A percentile compares a stretch with the other conserved stretches of the same genome.
phyloP scores from a whole-genome alignment of 2,113 vertebrate species.

The Podarcis cretensis region DNA sequence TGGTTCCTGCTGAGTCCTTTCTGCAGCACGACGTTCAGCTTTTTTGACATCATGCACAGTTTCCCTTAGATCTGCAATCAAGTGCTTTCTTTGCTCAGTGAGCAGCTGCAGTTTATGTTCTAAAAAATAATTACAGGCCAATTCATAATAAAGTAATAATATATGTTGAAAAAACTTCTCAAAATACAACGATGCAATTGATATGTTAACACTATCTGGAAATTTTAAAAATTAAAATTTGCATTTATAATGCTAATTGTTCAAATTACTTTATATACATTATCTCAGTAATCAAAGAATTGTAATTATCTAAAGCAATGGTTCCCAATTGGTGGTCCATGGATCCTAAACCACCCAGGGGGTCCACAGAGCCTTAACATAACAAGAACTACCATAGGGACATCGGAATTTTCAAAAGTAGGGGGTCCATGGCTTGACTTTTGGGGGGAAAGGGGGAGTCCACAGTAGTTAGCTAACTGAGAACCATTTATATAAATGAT shows the following conservation, averaged over 20 bases:
- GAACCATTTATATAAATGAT: too few species aligned
- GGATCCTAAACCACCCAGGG: too few species aligned
- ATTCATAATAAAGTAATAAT: background rate
- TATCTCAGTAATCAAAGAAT: background rate
- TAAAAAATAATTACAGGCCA: conserved; percentile 17
- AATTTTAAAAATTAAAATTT: background rate
- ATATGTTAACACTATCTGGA: background rate
- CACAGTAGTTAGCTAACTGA: too few species aligned
- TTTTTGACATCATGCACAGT: background rate
- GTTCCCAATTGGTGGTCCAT: too few species aligned
- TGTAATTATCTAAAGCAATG: background rate
- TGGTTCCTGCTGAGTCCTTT: too few species aligned
- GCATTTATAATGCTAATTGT: background rate
- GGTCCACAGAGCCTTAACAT: too few species aligned
- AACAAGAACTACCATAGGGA: too few species aligned
- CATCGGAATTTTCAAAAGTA: too few species aligned
- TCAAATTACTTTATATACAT: background rate
- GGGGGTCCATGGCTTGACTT: too few species aligned
- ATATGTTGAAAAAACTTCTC: background rate
- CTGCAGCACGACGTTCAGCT: background rate
- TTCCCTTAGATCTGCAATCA: background rate
- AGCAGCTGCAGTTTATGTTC: background rate
- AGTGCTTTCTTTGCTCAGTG: conserved; percentile 1
- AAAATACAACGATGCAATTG: background rate
- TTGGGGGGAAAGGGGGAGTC: too few species aligned